Percentiles rank a stretch among this genome's conserved stretches.
Conservation (phyloP, 1,140 invertebrate genomes). For the Belonocnema kinseyi region DNA sequence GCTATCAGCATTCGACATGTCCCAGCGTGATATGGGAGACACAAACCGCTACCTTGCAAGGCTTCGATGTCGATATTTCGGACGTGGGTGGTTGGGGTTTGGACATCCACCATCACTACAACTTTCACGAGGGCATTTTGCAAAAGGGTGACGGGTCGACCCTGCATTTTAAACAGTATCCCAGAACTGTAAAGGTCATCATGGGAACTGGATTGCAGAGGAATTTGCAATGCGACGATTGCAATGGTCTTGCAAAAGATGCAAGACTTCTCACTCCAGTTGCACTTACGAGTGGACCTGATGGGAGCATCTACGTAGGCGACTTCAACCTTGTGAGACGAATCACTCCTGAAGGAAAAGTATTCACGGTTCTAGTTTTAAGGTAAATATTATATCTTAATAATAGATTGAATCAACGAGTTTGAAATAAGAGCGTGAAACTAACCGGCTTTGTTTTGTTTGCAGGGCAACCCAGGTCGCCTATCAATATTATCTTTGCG, state of each 20-base stretch:
- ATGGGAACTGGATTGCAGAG: conserved; percentile 95
- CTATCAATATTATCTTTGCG: conserved; percentile 95
- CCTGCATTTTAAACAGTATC: conserved; percentile 94
- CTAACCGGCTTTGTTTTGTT: conserved; percentile 54
- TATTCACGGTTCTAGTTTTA: conserved; percentile 94
- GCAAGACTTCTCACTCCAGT: conserved; percentile 93
- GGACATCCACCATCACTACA: conserved; percentile 98
- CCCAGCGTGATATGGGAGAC: conserved; percentile 93
- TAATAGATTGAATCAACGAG: not conserved
- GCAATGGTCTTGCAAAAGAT: conserved; percentile 91
- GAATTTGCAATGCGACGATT: conserved; percentile 86
- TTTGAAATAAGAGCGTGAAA: not conserved
- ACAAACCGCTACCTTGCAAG: conserved; percentile 93
- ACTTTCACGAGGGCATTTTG: conserved; percentile 97
- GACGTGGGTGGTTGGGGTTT: conserved; percentile 98
- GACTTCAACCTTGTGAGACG: conserved; percentile 97
- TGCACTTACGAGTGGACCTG: conserved; percentile 93
- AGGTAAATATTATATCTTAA: conserved; percentile 78
- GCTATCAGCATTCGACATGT: conserved; percentile 95
- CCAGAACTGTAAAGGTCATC: conserved; percentile 91
- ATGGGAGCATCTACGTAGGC: conserved; percentile 97
- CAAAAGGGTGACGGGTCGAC: conserved; percentile 97
- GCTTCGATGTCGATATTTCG: conserved; percentile 98
- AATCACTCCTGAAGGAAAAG: conserved; percentile 92
- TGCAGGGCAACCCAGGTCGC: conserved; percentile 92